Evolutionary conservation across 2,888 invertebrate genomes (phyloP), one percentile per base, ranked within the genome.

Genomic region (Notodonta ziczac): DNA sequence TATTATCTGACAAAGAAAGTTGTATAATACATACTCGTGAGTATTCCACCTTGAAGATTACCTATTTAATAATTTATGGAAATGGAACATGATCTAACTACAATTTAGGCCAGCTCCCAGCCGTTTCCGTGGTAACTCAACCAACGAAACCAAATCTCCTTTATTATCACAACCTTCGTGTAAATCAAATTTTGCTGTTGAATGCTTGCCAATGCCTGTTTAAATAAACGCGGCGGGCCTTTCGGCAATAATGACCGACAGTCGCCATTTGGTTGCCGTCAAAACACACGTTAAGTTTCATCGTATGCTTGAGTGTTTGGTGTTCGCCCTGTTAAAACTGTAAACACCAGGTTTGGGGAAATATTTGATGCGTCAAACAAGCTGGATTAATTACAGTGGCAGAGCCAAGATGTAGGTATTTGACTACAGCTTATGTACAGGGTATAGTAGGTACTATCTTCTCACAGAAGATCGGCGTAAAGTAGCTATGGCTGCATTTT

Each of bases 101-200:
- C 46, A 46, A n/a, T n/a, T 46, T n/a, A n/a, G 13, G 46, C 46
- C 46, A 46, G 13, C 13, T n/a, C 5, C 14, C 32, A 57, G 50
- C 14, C 55, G 61, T 69, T 69, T 68, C 40, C 40, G 6, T 8
- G 8, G 50, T n/a, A 46, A 8, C 51, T 7, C 40, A 50, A 32
- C 14, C 35, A 16, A 50, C 60, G 73, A 60, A 67, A 67, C 62
- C 48, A 58, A 68, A 73, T 67, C 60, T 42, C 32, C 58, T 52
- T 59, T 73, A 72, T 71, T 73, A 68, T 75, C 61, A 74, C 73
- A 77, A 77, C 69, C 67, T 72, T 63, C 69, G 67, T 77, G 73
- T 82, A 81, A 83, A 84, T 80, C 77, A 79, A 74, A 77, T 69
- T 78, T 76, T 72, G 72, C 70, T 69, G 74, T 83, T 82, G 85